Conservation (phyloP, 2,113 vertebrate genomes). For the Pterocles orientalis region DNA sequence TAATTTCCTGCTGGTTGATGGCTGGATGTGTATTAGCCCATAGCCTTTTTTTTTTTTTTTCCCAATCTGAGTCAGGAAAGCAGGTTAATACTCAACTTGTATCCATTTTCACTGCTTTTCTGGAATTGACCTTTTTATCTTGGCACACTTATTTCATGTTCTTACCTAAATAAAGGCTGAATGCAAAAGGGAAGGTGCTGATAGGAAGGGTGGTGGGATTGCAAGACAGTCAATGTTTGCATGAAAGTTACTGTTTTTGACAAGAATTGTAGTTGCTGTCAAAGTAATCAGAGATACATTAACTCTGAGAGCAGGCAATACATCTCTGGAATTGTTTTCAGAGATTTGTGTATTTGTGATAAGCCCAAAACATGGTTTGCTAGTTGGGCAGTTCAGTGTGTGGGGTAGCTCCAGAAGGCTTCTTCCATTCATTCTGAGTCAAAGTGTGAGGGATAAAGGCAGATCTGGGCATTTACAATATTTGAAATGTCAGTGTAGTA, state of each 20-base stretch:
- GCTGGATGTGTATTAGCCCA: not conserved
- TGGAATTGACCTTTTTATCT: not conserved
- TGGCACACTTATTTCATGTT: not conserved
- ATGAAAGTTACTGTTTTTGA: not conserved
- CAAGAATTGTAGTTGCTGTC: not conserved
- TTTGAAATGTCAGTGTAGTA: accelerated
- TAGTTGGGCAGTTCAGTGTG: not conserved
- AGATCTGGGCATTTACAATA: not conserved
- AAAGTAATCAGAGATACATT: not conserved
- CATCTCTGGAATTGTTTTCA: not conserved
- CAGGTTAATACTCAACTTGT: accelerated
- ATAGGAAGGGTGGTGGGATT: not conserved
- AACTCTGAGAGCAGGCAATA: not conserved
- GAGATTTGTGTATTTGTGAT: accelerated
- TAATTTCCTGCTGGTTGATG: not conserved
- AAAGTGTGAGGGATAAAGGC: accelerated
- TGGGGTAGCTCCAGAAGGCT: not conserved
- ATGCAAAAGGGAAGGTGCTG: not conserved
- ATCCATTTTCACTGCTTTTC: not conserved
- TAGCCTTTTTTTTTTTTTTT: not conserved
- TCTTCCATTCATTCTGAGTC: not conserved
- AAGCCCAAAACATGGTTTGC: not conserved
- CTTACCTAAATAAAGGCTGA: not conserved
- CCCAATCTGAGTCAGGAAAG: not conserved
- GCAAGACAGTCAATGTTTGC: not conserved